A percentile compares a stretch with the other conserved stretches of the same genome.
These are phyloP conservation scores for Phytoseiulus persimilis DNA, from an alignment of 2,888 invertebrate genomes.

Conservation along the genomic window DNA sequence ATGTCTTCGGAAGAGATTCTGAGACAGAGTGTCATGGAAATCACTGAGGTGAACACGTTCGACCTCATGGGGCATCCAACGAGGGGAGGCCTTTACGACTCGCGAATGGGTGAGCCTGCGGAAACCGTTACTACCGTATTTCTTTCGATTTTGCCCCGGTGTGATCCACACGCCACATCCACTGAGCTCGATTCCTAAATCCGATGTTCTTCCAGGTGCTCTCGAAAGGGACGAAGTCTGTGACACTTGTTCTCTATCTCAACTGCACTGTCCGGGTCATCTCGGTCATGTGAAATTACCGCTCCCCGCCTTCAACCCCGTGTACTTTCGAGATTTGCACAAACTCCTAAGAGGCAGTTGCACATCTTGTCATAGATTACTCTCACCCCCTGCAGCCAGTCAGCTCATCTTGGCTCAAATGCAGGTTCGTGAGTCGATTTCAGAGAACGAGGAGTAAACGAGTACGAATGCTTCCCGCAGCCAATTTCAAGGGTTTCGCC, in stretches of 20 bases:
- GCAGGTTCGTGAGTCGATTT: conserved; percentile 49
- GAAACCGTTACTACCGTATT: no score
- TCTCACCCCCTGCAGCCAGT: conserved; percentile 43
- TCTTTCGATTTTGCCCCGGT: no score
- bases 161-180: conserved; percentile 17
- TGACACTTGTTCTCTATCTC: conserved; percentile 64
- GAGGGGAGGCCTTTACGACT: conserved; percentile 82
- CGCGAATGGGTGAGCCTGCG: conserved; percentile 60
- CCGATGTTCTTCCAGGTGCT: conserved; percentile 54
- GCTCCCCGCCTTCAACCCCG: conserved; percentile 77
- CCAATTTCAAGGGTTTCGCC: not conserved
- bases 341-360: conserved; percentile 53
- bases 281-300: conserved; percentile 87
- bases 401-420: conserved; percentile 62
- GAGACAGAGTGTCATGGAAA: conserved; percentile 69
- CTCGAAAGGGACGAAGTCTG: conserved; percentile 61
- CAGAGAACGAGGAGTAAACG: no score
- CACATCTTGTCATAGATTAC: conserved; percentile 51
- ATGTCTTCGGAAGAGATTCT: conserved; percentile 59
- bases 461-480: no score
- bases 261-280: conserved; percentile 74
- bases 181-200: conserved; percentile 49
- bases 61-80: conserved; percentile 73
- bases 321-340: conserved; percentile 62
- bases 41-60: conserved; percentile 68